These are phyloP conservation scores for Sebastes minor DNA, from an alignment of 2,797 vertebrate species.

Conservation along the genomic window DNA sequence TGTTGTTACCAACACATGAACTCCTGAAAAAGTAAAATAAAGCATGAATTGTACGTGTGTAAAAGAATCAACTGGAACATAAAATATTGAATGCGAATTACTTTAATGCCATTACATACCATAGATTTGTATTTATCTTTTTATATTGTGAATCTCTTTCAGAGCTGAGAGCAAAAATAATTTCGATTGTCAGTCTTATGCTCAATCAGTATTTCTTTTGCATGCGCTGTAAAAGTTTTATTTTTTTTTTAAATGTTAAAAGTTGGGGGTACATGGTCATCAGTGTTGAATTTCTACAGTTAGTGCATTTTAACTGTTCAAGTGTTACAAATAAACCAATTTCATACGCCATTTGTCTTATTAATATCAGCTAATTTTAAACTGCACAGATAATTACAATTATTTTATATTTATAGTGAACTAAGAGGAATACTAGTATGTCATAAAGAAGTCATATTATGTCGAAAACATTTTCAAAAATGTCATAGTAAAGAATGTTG, in stretches of 20 bases:
- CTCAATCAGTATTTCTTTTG: background rate
- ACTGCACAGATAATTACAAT: background rate
- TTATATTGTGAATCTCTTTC: background rate
- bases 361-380: background rate
- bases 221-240: background rate
- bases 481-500: too few species aligned
- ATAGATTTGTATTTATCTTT: background rate
- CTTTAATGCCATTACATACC: background rate
- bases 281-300: constrained; percentile 21
- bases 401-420: background rate
- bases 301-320: constrained; percentile 1
- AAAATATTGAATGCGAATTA: background rate
- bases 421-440: background rate
- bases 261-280: background rate
- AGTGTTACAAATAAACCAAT: constrained; percentile 40
- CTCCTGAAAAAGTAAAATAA: background rate
- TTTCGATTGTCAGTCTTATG: background rate
- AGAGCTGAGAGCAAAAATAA: background rate
- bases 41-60: background rate
- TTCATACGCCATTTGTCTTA: background rate
- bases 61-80: background rate
- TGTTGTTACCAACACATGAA: background rate
- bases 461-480: too few species aligned
- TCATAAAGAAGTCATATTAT: too few species aligned
- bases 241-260: too few species aligned